Evolutionary conservation across 2,888 invertebrate species (phyloP), one percentile per base, ranked within the genome.

Genomic region (Exephanes ischioxanthus): DNA sequence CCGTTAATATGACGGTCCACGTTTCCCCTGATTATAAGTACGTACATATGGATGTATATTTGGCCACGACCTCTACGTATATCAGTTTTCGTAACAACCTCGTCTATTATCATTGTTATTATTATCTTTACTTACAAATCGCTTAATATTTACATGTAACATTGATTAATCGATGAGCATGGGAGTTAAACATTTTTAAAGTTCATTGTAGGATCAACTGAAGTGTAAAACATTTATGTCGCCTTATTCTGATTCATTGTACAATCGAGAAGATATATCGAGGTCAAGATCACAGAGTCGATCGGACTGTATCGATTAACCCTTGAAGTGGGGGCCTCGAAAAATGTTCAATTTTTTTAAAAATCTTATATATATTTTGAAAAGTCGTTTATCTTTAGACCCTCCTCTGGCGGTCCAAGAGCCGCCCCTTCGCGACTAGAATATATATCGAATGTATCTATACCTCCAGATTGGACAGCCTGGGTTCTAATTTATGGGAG

Each of bases 91-190:
- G 16, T 58, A 79, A 68, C 61, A 79, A 79, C 68, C 55, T 78
- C 63, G 16, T 58, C 70, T 48, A 70, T 48, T 16, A 16, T 30
- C 30, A 63, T 26, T 63, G 3, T 30, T 33, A 63, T 70, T 33
- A 22, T 72, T 72, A 71, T 61, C 14, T n/a, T 80, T 72, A 26
- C 58, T 61, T 45, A 55, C 11, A 48, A 73, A 73, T 80, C 33
- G n/a, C 22, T 19, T 75, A 70, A 76, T 83, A 77, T 78, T 78
- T 77, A 83, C 83, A 83, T 66, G 77, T 51, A 71, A 71, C 67
- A 70, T 75, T 61, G 58, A 80, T 61, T 75, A 63, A 70, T 70
- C 72, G 48, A 79, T 71, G 72, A 80, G 58, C 72, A 61, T 19
- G 41, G 6, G 26, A n/a, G 66, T 55, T 14, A 51, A 51, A 61